phyloP scores from a whole-genome alignment of 1,140 invertebrate genomes.

The Fragariocoptes setiger region DNA sequence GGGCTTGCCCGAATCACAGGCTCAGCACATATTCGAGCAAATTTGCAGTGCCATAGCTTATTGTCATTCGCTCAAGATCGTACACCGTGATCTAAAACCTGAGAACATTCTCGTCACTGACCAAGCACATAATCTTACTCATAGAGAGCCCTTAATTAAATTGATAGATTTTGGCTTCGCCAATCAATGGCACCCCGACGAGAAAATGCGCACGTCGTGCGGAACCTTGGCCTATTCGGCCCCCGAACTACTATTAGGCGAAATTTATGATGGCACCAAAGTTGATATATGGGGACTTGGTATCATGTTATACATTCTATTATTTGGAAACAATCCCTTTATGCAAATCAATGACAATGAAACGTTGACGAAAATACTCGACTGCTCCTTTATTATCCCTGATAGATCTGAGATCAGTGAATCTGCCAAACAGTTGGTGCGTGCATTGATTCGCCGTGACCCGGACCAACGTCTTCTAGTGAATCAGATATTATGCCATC shows the following conservation, averaged over 20 bases:
- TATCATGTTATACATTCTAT: slow-evolving; percentile 20
- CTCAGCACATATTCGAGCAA: slow-evolving; percentile 67
- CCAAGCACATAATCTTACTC: background rate
- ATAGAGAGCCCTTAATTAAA: slow-evolving; percentile 59
- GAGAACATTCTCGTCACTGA: slow-evolving; percentile 76
- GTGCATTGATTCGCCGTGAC: slow-evolving; percentile 24
- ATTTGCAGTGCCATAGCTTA: slow-evolving; percentile 89
- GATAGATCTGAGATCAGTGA: slow-evolving; percentile 4
- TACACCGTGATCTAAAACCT: slow-evolving; percentile 82
- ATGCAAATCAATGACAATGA: slow-evolving; percentile 11
- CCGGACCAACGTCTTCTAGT: slow-evolving; percentile 60
- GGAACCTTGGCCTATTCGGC: slow-evolving; percentile 97
- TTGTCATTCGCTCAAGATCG: slow-evolving; percentile 75
- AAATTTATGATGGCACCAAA: slow-evolving; percentile 16
- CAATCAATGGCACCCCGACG: slow-evolving; percentile 66
- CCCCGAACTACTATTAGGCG: slow-evolving; percentile 63
- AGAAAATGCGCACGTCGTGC: slow-evolving; percentile 90
- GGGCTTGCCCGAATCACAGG: slow-evolving; percentile 30
- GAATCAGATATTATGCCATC: slow-evolving; percentile 52
- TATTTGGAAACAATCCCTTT: slow-evolving; percentile 9
- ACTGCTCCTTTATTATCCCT: slow-evolving; percentile 9
- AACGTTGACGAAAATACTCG: slow-evolving; percentile 9
- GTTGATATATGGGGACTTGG: slow-evolving; percentile 27
- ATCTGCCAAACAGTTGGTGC: slow-evolving; percentile 6
- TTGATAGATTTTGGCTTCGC: slow-evolving; percentile 98